Conservation (phyloP, 1,140 invertebrate genomes). For the Heliconius melpomene region DNA sequence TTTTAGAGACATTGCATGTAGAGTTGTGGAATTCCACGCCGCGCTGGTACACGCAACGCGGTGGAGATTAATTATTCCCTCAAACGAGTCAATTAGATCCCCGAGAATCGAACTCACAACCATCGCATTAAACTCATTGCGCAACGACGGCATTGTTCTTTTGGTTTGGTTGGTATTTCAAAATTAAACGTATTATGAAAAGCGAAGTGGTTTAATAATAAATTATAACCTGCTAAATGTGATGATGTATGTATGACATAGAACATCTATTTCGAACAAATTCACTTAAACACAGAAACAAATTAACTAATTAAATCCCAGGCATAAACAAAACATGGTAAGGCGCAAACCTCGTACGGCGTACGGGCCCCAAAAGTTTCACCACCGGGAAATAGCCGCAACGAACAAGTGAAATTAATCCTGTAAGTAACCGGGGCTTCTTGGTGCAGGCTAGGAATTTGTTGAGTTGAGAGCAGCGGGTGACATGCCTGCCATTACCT, state of each 20-base stretch:
- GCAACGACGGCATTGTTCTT: too few species aligned
- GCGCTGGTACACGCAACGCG: too few species aligned
- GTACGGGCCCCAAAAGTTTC: slow-evolving; percentile 6
- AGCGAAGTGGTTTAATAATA: too few species aligned
- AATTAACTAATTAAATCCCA: not conserved
- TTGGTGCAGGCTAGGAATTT: slow-evolving; percentile 2
- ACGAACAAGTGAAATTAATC: slow-evolving; percentile 14
- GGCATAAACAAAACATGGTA: not conserved
- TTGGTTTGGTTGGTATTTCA: too few species aligned
- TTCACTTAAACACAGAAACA: not conserved
- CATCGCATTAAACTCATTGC: too few species aligned
- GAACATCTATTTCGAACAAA: not conserved
- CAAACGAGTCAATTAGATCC: too few species aligned
- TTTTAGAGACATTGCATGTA: too few species aligned
- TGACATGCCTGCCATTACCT: slow-evolving; percentile 21
- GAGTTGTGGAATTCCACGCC: too few species aligned
- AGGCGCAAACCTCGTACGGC: not conserved
- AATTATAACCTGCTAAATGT: too few species aligned
- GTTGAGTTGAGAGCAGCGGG: not conserved
- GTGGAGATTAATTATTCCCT: too few species aligned
- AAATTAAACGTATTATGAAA: too few species aligned
- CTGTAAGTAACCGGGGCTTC: slow-evolving; percentile 13
- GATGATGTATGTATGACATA: not conserved
- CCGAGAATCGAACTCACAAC: too few species aligned
- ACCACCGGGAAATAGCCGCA: not conserved